Percentiles rank a stretch among this genome's conserved stretches.
Evolutionary conservation across 2,113 vertebrate genomes (phyloP).

Genomic region (Burhinus bistriatus): DNA sequence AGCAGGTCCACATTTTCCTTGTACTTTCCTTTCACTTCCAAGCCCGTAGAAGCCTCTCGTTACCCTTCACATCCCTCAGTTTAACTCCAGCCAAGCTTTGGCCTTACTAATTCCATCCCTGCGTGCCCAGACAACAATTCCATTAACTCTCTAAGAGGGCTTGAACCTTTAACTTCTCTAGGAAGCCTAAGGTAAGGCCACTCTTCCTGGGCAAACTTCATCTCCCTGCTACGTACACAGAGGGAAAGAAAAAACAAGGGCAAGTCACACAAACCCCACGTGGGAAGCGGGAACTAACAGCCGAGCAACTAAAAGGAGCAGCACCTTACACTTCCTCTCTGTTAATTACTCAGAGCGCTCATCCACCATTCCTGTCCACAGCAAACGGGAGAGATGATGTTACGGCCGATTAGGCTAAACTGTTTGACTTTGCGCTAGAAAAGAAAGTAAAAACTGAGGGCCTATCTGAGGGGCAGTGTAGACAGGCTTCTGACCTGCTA

Average conservation of each 20-base stretch:
- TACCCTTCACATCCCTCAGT: not conserved
- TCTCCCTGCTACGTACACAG: not conserved
- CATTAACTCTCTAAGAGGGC: too few relatives aligned
- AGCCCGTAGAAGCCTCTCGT: not conserved
- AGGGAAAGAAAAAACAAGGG: not conserved
- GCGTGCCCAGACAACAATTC: not conserved
- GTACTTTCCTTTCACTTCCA: not conserved
- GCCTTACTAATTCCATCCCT: not conserved
- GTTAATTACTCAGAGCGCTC: not conserved
- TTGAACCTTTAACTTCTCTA: not conserved
- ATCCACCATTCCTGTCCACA: not conserved
- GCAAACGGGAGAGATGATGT: not conserved
- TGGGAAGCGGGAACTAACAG: not conserved
- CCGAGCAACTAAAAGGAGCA: not conserved
- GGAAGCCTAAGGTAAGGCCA: not conserved
- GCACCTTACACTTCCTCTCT: not conserved
- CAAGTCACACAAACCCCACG: not conserved
- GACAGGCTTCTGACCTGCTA: not conserved
- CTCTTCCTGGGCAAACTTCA: not conserved
- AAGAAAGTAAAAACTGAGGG: not conserved
- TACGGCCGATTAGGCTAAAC: not conserved
- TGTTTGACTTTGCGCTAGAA: not conserved
- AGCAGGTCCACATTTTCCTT: not conserved
- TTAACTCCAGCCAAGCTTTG: not conserved
- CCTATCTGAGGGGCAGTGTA: not conserved